These are phyloP conservation scores for Thereva unica DNA, from an alignment of 2,888 invertebrate genomes.

Conservation along the genomic window DNA sequence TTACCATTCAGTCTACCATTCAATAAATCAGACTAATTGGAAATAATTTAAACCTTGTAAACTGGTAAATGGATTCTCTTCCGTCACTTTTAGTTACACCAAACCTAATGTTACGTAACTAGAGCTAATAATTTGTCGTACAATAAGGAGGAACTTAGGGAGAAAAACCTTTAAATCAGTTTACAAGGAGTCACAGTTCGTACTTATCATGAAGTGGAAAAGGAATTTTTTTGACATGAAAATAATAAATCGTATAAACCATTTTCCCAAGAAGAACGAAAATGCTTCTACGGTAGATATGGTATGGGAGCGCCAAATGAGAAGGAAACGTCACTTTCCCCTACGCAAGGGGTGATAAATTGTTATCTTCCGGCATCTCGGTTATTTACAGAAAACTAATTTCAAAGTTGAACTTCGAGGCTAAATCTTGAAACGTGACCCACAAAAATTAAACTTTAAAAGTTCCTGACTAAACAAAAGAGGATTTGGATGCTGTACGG, in stretches of 20 bases:
- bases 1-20: too few relatives aligned
- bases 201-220: constrained; percentile 16
- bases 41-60: too few relatives aligned
- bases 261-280: not conserved
- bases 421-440: constrained; percentile 32
- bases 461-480: too few relatives aligned
- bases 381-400: constrained; percentile 32
- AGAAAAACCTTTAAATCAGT: too few relatives aligned
- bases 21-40: too few relatives aligned
- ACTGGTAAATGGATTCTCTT: too few relatives aligned
- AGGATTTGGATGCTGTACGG: constrained; percentile 10
- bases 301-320: constrained; percentile 5
- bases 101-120: too few relatives aligned
- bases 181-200: too few relatives aligned
- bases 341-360: constrained; percentile 25
- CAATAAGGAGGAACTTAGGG: too few relatives aligned
- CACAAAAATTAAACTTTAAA: constrained; percentile 32
- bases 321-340: not conserved
- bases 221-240: constrained; percentile 25
- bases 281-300: constrained; percentile 16
- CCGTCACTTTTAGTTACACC: too few relatives aligned
- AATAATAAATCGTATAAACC: constrained; percentile 4
- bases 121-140: too few relatives aligned
- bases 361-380: constrained; percentile 26
- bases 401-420: constrained; percentile 14